Base-by-base conservation (phyloP, 2,113 vertebrate genomes). In the Sylvia atricapilla region DNA sequence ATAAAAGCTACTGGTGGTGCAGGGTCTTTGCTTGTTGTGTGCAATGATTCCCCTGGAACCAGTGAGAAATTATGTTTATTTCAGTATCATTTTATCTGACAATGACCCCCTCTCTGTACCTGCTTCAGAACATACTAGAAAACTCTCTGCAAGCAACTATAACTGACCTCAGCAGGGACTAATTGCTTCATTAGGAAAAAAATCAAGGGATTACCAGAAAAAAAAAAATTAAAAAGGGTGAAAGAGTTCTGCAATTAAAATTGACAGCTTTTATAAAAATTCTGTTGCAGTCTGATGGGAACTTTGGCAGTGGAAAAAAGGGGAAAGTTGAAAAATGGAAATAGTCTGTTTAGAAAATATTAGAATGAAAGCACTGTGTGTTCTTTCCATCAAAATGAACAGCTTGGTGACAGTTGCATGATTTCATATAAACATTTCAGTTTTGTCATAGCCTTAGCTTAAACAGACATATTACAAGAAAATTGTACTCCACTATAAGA, bases 111-210 rank as follows among this genome's bases (percentile, higher is more conserved):
- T 67, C 50, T 41, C 5, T 50, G 30, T 81, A 78, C 64, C 52
- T 92, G 35, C 63, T 25, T 33, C 52, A 74, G 35, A 86, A 86
- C 6, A 11, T 22, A 25, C 63, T 46, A 10, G 59, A 64, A 94
- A 94, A 66, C 37, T 83, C 35, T 62, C 75, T 91, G 56, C 50
- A 56, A 92, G 28, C 74, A 87, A 31, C 69, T 66, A 6, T 3
- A 79, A 41, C 47, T 75, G 84, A 84, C 80, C 66, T 82, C 53
- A 78, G 62, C 56, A 33, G 37, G 41, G n/a, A 68, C 44, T 91
- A 95, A 89, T 89, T 82, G 84, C 66, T 95, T 93, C 74, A 50
- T 87, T 79, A 79, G 75, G 58, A 52, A 41, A 84, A 90, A 92
- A 90, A 90, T 63, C 19, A 72, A 86, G 35, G 28, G 22, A 84